Evolutionary conservation across 2,113 vertebrate species (phyloP).

Genomic region (Sebastes schlegelii): DNA sequence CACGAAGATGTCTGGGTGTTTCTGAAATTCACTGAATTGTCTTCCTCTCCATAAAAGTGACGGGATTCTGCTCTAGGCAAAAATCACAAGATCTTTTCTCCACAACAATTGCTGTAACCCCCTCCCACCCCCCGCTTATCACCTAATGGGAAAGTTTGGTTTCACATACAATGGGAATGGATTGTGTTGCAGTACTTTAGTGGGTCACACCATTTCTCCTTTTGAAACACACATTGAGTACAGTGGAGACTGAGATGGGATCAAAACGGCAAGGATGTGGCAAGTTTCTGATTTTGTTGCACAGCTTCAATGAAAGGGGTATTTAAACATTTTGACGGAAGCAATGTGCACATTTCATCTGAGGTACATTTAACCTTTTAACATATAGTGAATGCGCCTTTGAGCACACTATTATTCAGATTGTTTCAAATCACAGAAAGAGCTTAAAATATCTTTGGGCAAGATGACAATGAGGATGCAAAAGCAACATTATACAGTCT

Average conservation of each 20-base stretch:
- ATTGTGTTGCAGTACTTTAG: constrained; percentile 74
- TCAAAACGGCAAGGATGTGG: constrained; percentile 14
- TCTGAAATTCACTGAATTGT: constrained; percentile 62
- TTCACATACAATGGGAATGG: constrained; percentile 68
- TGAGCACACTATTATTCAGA: not conserved
- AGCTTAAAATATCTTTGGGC: not conserved
- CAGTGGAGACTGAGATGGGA: constrained; percentile 13
- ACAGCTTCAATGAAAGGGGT: not conserved
- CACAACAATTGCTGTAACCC: constrained; percentile 55
- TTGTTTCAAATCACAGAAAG: not conserved
- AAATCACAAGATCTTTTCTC: constrained; percentile 59
- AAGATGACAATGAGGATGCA: not conserved
- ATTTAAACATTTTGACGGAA: not conserved
- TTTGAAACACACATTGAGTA: constrained; percentile 24
- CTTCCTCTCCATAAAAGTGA: constrained; percentile 58
- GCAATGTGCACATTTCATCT: not conserved
- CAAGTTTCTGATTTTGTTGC: constrained; percentile 19
- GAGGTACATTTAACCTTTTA: not conserved
- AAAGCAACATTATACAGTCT: not conserved
- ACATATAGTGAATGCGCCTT: not conserved
- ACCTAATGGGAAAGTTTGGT: constrained; percentile 63
- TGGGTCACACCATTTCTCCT: constrained; percentile 61
- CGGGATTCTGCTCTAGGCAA: constrained; percentile 65
- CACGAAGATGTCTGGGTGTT: constrained; percentile 66
- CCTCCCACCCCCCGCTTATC: constrained; percentile 47